Evolutionary conservation across 2,888 invertebrate genomes (phyloP).

Genomic region (Meteorus cinctellus): DNA sequence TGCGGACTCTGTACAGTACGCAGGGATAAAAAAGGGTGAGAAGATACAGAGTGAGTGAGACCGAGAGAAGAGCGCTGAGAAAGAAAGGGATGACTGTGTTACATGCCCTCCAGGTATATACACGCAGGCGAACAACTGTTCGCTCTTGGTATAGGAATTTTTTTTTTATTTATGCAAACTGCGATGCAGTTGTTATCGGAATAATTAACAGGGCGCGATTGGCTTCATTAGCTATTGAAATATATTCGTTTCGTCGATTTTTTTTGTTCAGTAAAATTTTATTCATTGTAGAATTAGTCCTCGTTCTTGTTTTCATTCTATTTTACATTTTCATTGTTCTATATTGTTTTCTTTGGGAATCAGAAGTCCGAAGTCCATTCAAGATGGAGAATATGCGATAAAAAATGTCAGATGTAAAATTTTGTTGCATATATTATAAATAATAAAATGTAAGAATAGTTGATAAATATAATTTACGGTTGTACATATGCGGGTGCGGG

Average conservation of each 20-base stretch:
- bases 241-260: background rate
- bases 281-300: background rate
- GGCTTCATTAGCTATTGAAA: constrained; percentile 18
- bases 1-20: constrained; percentile 35
- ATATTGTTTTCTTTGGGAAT: background rate
- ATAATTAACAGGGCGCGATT: constrained; percentile 2
- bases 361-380: background rate
- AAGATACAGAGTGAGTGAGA: constrained; percentile 6
- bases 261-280: background rate
- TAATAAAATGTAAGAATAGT: background rate
- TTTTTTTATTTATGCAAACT: constrained; percentile 24
- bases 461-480: background rate
- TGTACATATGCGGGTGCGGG: background rate
- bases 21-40: constrained; percentile 5
- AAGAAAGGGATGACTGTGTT: constrained; percentile 33
- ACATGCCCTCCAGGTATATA: constrained; percentile 31
- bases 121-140: background rate
- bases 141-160: constrained; percentile 15
- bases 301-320: background rate
- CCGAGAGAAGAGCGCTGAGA: background rate
- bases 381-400: too few species aligned
- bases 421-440: background rate
- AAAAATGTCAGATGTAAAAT: background rate
- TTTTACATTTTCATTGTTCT: background rate
- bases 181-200: constrained; percentile 16